Percentiles rank a stretch among this genome's conserved stretches.
Evolutionary conservation across 1,140 invertebrate species (phyloP).

Genomic region (Pseudoatta argentina): DNA sequence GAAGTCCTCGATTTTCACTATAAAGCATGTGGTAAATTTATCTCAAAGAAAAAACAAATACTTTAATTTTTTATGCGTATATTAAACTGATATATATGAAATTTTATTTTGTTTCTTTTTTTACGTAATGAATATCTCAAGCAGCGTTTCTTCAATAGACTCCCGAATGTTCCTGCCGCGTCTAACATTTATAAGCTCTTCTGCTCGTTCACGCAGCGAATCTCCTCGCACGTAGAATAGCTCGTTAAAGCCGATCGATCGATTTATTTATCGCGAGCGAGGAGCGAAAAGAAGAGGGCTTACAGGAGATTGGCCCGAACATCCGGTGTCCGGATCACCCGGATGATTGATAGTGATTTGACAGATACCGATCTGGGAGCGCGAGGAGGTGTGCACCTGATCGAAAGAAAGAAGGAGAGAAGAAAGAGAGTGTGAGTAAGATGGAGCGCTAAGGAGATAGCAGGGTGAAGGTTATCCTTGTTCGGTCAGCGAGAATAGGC

Average conservation of each 20-base stretch:
- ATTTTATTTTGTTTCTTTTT: neutral
- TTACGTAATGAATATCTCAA: neutral
- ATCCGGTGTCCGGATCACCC: conserved; percentile 73
- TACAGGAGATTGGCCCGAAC: conserved; percentile 73
- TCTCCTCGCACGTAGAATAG: conserved; percentile 34
- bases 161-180: neutral
- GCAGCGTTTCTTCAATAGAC: neutral
- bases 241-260: conserved; percentile 72
- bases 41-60: neutral
- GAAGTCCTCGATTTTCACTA: conserved; percentile 52
- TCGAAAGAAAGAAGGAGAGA: conserved; percentile 47
- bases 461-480: conserved; percentile 39
- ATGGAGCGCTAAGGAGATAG: conserved; percentile 4
- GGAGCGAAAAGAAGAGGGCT: conserved; percentile 61
- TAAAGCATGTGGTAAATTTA: neutral
- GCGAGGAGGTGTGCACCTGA: conserved; percentile 69
- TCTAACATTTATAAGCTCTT: conserved; percentile 24
- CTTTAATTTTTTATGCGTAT: neutral
- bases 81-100: neutral
- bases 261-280: conserved; percentile 75
- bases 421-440: neutral
- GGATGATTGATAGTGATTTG: conserved; percentile 82
- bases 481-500: conserved; percentile 25
- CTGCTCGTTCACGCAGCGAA: conserved; percentile 12
- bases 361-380: conserved; percentile 79